Evolutionary conservation across 2,888 invertebrate genomes (phyloP).

Genomic region (Oscheius sp.): DNA sequence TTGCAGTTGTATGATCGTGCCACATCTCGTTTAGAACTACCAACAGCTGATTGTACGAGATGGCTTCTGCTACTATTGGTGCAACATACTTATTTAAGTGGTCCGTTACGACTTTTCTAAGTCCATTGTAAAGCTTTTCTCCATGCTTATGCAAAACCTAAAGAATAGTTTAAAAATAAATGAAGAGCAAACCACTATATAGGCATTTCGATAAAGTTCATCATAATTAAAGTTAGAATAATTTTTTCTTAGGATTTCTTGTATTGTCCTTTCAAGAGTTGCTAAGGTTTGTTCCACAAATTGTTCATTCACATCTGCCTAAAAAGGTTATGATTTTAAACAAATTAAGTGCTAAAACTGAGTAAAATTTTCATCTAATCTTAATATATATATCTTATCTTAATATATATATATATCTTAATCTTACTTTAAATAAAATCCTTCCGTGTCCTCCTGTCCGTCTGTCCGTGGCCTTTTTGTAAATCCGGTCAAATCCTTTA

Average conservation of each 20-base stretch:
- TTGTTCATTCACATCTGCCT: conserved; percentile 99
- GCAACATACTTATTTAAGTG: conserved; percentile 78
- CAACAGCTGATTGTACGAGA: conserved; percentile 83
- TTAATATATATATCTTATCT: too few species aligned
- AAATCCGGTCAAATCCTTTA: too few species aligned
- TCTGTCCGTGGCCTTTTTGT: too few species aligned
- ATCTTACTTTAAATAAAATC: too few species aligned
- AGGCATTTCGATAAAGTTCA: conserved; percentile 98
- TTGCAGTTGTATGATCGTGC: conserved; percentile 99
- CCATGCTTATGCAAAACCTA: conserved; percentile 89
- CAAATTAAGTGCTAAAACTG: too few species aligned
- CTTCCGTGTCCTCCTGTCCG: too few species aligned
- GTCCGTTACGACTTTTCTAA: conserved; percentile 95
- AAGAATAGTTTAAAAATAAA: background rate
- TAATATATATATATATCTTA: too few species aligned
- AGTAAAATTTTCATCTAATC: too few species aligned
- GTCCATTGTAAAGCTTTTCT: conserved; percentile 95
- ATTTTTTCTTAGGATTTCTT: conserved; percentile 99
- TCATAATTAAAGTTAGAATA: conserved; percentile 99
- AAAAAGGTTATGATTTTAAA: too few species aligned
- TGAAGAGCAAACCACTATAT: conserved; percentile 83
- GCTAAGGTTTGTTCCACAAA: conserved; percentile 93
- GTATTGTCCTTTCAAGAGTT: conserved; percentile 92
- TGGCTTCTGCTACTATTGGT: background rate
- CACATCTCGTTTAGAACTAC: conserved; percentile 95